Conservation (phyloP, 1,140 invertebrate genomes). For the Helicoverpa armigera region DNA sequence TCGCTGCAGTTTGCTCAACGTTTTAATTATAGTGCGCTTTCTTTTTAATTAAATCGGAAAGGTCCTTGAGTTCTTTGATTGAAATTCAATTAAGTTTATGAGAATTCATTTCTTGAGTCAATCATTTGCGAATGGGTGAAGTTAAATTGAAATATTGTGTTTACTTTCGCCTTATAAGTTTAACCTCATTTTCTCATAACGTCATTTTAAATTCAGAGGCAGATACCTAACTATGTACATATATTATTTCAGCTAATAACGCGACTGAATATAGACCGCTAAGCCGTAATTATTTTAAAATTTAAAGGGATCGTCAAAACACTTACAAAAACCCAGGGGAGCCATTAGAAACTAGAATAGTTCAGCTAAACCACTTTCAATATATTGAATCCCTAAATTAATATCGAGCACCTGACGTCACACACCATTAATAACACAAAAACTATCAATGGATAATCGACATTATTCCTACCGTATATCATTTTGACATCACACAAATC, state of each 20-base stretch:
- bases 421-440: slow-evolving; percentile 33
- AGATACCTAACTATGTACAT: neutral
- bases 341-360: too few relatives aligned
- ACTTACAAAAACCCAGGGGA: too few relatives aligned
- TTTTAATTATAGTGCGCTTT: neutral
- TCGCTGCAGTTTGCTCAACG: neutral
- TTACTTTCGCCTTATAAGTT: too few relatives aligned
- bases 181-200: too few relatives aligned
- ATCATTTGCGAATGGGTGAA: too few relatives aligned
- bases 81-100: neutral
- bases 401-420: slow-evolving; percentile 1
- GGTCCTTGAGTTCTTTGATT: neutral
- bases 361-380: neutral
- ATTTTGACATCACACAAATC: neutral
- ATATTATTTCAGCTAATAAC: too few relatives aligned
- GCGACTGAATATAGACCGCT: too few relatives aligned
- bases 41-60: slow-evolving; percentile 21
- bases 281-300: too few relatives aligned
- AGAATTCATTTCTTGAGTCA: neutral
- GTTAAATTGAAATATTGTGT: too few relatives aligned
- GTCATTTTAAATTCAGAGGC: neutral
- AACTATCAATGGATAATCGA: slow-evolving; percentile 38
- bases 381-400: slow-evolving; percentile 2
- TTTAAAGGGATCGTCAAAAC: too few relatives aligned
- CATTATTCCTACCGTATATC: neutral